A percentile compares a stretch with the other conserved stretches of the same genome.
These are phyloP conservation scores for Halyomorpha halys DNA, from an alignment of 1,140 invertebrate species.

Conservation along the genomic window DNA sequence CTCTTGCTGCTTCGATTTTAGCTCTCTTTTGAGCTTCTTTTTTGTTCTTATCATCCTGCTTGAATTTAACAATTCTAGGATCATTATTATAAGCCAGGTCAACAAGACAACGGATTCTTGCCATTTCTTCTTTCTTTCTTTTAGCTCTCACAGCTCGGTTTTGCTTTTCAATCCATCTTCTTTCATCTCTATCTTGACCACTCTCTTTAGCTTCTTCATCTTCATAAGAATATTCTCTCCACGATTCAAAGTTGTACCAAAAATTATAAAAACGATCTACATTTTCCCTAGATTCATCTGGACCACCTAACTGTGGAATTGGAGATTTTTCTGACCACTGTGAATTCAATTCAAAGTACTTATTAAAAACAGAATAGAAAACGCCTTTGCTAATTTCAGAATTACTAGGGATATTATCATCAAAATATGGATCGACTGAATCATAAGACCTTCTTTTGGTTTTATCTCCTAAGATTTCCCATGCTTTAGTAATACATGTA, in stretches of 20 bases:
- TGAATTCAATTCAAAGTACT: slow-evolving; percentile 76
- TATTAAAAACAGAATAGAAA: slow-evolving; percentile 44
- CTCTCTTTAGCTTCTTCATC: slow-evolving; percentile 98
- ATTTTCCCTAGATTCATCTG: slow-evolving; percentile 53
- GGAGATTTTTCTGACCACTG: slow-evolving; percentile 84
- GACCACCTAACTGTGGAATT: slow-evolving; percentile 75
- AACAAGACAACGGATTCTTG: slow-evolving; percentile 75
- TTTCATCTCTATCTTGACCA: slow-evolving; percentile 88
- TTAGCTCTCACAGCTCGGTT: slow-evolving; percentile 86
- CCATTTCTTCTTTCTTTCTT: slow-evolving; percentile 93
- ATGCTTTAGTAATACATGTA: slow-evolving; percentile 97
- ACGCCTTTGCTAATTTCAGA: slow-evolving; percentile 58
- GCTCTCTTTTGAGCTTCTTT: slow-evolving; percentile 82
- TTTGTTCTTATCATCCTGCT: slow-evolving; percentile 85
- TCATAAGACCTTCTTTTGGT: slow-evolving; percentile 81
- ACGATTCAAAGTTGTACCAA: slow-evolving; percentile 97
- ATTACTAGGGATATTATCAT: slow-evolving; percentile 71
- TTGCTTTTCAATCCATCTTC: slow-evolving; percentile 91
- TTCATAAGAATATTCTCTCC: slow-evolving; percentile 97
- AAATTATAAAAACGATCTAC: slow-evolving; percentile 81
- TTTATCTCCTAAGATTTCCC: slow-evolving; percentile 77
- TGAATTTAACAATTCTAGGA: slow-evolving; percentile 83
- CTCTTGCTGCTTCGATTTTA: slow-evolving; percentile 76
- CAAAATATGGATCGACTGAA: slow-evolving; percentile 90
- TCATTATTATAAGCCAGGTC: slow-evolving; percentile 90